These are phyloP conservation scores for Azemiops feae DNA, from an alignment of 2,113 vertebrate genomes.

Conservation along the genomic window DNA sequence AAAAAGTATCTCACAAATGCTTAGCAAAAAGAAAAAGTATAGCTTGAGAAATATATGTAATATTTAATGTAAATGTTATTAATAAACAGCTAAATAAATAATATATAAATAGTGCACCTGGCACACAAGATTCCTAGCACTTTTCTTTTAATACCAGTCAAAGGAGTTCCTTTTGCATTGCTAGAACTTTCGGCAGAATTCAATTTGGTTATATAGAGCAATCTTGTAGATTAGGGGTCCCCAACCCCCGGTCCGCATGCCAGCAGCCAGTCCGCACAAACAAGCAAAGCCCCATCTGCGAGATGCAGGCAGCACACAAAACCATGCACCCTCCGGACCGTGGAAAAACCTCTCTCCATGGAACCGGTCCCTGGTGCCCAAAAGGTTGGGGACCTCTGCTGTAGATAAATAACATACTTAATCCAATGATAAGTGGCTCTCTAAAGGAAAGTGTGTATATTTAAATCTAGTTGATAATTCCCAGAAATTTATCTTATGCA, in stretches of 20 bases:
- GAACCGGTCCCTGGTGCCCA: too few relatives aligned
- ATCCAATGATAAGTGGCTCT: background rate
- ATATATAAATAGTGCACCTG: background rate
- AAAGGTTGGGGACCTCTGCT: too few relatives aligned
- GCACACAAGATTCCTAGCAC: background rate
- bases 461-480: background rate
- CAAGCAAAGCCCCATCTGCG: too few relatives aligned
- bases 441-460: background rate
- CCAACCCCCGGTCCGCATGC: too few relatives aligned
- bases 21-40: background rate
- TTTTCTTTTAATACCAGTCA: background rate
- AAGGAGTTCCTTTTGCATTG: background rate
- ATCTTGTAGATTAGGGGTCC: background rate
- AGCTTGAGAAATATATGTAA: background rate
- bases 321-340: too few relatives aligned
- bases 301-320: too few relatives aligned
- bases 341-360: too few relatives aligned
- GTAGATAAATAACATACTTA: background rate
- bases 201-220: background rate
- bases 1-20: background rate
- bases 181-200: background rate
- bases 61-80: background rate
- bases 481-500: background rate
- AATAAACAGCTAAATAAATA: background rate
- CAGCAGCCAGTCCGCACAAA: too few relatives aligned